Evolutionary conservation across 2,797 vertebrate genomes (phyloP).

Genomic region (Danio aesculapii): DNA sequence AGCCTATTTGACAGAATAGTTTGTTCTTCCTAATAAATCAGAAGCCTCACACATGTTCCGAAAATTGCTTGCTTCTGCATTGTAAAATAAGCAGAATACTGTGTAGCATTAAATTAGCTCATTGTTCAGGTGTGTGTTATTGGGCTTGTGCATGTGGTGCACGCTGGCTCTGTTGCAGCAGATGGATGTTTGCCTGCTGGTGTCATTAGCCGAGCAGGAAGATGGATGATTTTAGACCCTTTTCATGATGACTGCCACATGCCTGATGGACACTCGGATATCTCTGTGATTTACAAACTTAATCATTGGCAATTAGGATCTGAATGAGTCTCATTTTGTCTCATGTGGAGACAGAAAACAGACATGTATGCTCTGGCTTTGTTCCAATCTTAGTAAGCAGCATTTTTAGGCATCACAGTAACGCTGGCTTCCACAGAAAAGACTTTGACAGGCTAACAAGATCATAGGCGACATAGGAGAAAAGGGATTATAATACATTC

Average conservation of each 20-base stretch:
- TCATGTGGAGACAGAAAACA: slow-evolving; percentile 3
- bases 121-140: slow-evolving; percentile 24
- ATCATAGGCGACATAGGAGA: neutral
- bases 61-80: too few species aligned
- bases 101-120: neutral
- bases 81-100: too few species aligned
- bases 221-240: slow-evolving; percentile 23
- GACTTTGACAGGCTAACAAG: neutral
- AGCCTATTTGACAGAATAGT: too few species aligned
- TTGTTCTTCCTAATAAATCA: too few species aligned
- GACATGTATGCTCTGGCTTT: neutral
- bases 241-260: neutral
- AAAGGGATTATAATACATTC: neutral
- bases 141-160: neutral
- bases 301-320: slow-evolving; percentile 16
- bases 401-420: neutral
- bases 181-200: slow-evolving; percentile 25
- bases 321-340: neutral
- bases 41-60: too few species aligned
- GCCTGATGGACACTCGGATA: slow-evolving; percentile 12
- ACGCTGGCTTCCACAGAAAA: neutral
- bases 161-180: slow-evolving; percentile 12
- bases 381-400: neutral
- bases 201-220: slow-evolving; percentile 30
- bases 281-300: slow-evolving; percentile 25